Conservation (phyloP, 2,888 invertebrate genomes). For the Watsonalla binaria region DNA sequence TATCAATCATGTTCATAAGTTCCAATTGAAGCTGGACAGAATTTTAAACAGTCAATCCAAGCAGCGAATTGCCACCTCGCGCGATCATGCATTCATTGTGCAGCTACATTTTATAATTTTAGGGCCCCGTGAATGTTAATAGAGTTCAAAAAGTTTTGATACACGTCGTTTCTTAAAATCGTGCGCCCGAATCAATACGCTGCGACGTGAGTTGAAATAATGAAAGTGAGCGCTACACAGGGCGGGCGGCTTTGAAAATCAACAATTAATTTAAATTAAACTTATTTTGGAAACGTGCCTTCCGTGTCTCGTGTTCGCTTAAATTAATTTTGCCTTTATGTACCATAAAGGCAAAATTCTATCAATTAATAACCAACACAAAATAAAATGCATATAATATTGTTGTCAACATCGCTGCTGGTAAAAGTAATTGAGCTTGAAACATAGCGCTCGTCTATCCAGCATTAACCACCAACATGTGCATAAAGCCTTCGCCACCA, state of each 20-base stretch:
- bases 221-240: constrained; percentile 27
- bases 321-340: no score
- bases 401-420: constrained; percentile 8
- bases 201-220: constrained; percentile 43
- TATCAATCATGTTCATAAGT: constrained; percentile 9
- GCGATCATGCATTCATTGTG: constrained; percentile 39
- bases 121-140: constrained; percentile 43
- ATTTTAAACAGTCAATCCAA: constrained; percentile 26
- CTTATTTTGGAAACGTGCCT: no score
- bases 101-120: constrained; percentile 45
- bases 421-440: constrained; percentile 30
- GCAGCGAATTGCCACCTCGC: constrained; percentile 12
- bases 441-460: constrained; percentile 39
- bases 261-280: constrained; percentile 6
- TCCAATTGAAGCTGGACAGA: constrained; percentile 21
- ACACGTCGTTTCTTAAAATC: constrained; percentile 62
- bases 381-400: no score
- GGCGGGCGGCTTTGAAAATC: constrained; percentile 7
- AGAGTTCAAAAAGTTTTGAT: constrained; percentile 47
- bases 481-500: constrained; percentile 39
- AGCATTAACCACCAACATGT: constrained; percentile 28
- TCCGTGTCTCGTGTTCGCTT: no score
- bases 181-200: constrained; percentile 63
- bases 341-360: no score
- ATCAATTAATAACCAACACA: no score